phyloP scores from a whole-genome alignment of 2,113 vertebrate genomes.

The Myrmecophaga tridactyla region DNA sequence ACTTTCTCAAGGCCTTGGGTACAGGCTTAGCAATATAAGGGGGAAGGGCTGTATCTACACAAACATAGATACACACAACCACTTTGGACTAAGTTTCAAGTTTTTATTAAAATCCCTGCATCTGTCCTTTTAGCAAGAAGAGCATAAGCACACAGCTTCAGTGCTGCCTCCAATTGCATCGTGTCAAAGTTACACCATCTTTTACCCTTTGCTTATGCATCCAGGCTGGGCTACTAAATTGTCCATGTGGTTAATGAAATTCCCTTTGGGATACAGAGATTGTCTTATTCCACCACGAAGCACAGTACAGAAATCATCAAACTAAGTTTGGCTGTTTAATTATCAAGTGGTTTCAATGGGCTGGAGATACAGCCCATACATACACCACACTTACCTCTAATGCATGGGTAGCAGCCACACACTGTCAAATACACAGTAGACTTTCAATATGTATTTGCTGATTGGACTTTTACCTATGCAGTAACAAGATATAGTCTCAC shows the following conservation, averaged over 20 bases:
- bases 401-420: neutral
- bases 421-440: neutral
- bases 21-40: neutral
- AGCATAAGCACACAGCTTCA: neutral
- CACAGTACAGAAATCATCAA: neutral
- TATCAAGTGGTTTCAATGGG: constrained; percentile 24
- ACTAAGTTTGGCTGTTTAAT: neutral
- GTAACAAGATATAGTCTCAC: neutral
- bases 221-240: neutral
- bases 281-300: neutral
- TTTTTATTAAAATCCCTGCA: neutral
- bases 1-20: neutral
- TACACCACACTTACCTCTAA: neutral
- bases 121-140: neutral
- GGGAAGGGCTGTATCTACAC: neutral
- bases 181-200: neutral
- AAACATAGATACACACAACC: neutral
- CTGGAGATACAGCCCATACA: neutral
- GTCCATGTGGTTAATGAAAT: neutral
- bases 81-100: neutral
- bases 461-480: neutral
- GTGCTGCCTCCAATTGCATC: neutral
- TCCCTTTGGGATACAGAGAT: neutral
- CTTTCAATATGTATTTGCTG: neutral
- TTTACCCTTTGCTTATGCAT: neutral